Evolutionary conservation across 92 coral and sea anemone species (phyloP).

Genomic region (Porites rus): DNA sequence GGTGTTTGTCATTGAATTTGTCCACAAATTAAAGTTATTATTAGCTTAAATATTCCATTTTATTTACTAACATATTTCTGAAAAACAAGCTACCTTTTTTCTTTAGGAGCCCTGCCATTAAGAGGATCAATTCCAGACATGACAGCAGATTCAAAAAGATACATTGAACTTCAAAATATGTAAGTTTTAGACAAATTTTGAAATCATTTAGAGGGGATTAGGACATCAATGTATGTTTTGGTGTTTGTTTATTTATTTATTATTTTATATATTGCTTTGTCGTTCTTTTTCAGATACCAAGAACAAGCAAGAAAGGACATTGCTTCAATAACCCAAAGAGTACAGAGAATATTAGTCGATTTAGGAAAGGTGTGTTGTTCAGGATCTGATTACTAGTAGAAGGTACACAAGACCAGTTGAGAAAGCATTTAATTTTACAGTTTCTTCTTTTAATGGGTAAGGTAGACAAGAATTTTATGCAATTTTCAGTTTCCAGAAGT

Average conservation of each 20-base stretch:
- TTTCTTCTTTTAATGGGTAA: neutral
- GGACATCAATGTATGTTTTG: neutral
- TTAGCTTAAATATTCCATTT: neutral
- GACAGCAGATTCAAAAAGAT: slow-evolving; percentile 98
- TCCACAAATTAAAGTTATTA: neutral
- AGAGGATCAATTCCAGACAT: slow-evolving; percentile 99
- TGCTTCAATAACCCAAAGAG: slow-evolving; percentile 81
- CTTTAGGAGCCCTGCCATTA: slow-evolving; percentile 83
- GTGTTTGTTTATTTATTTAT: neutral
- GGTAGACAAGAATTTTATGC: too few relatives aligned
- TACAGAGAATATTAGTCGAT: slow-evolving; percentile 79
- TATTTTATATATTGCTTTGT: too few relatives aligned
- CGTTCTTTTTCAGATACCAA: slow-evolving; percentile 74
- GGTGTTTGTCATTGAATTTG: too few relatives aligned
- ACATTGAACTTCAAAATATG: slow-evolving; percentile 91
- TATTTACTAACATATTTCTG: neutral
- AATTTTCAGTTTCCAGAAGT: too few relatives aligned
- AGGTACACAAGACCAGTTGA: neutral
- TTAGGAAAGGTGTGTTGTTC: slow-evolving; percentile 80
- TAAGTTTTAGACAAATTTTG: slow-evolving; percentile 38
- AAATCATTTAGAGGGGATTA: neutral
- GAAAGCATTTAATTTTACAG: too few relatives aligned
- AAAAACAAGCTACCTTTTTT: neutral
- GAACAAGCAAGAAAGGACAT: slow-evolving; percentile 89
- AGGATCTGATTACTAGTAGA: neutral